A percentile compares a stretch with the other conserved stretches of the same genome.
These are phyloP conservation scores for Brenthis ino DNA, from an alignment of 2,888 invertebrate species.

Conservation along the genomic window DNA sequence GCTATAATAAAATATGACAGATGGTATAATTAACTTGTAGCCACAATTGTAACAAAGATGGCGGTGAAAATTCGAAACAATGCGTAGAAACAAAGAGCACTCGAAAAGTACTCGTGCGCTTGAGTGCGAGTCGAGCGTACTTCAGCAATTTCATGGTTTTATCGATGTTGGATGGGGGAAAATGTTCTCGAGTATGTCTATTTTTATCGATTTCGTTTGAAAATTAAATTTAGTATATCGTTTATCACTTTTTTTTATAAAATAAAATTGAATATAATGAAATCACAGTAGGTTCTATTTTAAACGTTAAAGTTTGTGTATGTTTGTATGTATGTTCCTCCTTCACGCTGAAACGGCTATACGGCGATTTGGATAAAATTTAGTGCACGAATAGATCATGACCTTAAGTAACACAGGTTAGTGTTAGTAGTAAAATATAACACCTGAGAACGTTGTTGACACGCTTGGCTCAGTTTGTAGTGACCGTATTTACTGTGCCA, in stretches of 20 bases:
- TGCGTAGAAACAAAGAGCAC: slow-evolving; percentile 36
- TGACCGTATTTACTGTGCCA: too few relatives aligned
- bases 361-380: too few relatives aligned
- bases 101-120: slow-evolving; percentile 27
- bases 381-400: too few relatives aligned
- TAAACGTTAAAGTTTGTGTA: too few relatives aligned
- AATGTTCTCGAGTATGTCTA: not conserved
- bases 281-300: too few relatives aligned
- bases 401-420: too few relatives aligned
- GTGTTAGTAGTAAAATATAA: too few relatives aligned
- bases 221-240: not conserved
- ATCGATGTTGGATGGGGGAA: slow-evolving; percentile 22
- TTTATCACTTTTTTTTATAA: not conserved
- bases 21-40: slow-evolving; percentile 55
- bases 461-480: too few relatives aligned
- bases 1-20: slow-evolving; percentile 44
- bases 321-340: too few relatives aligned
- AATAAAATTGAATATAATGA: too few relatives aligned
- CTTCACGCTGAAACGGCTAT: too few relatives aligned
- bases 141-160: slow-evolving; percentile 38
- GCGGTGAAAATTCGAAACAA: slow-evolving; percentile 39
- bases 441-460: too few relatives aligned
- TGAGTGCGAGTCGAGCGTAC: slow-evolving; percentile 34
- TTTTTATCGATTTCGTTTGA: slow-evolving; percentile 16
- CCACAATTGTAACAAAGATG: slow-evolving; percentile 37